A percentile compares a stretch with the other conserved stretches of the same genome.
Conservation (phyloP, 2,888 invertebrate species). For the Smittia aterrima region DNA sequence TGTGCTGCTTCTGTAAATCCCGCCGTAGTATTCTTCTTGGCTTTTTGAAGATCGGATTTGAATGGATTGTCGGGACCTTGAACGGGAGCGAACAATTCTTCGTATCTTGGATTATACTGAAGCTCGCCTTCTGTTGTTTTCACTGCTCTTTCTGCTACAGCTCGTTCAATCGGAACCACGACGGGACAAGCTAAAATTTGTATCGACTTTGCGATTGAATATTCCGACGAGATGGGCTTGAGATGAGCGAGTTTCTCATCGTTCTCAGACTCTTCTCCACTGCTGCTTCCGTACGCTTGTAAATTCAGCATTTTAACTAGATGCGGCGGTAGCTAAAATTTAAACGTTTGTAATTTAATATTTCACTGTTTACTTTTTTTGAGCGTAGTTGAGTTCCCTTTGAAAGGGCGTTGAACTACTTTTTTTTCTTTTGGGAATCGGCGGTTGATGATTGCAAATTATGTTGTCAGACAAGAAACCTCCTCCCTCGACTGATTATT, state of each 20-base stretch:
- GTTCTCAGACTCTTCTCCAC: conserved; percentile 54
- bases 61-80: conserved; percentile 93
- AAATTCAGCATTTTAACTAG: conserved; percentile 65
- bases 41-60: conserved; percentile 83
- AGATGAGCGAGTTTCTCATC: conserved; percentile 56
- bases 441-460: no score
- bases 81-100: conserved; percentile 89
- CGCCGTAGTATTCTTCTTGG: conserved; percentile 85
- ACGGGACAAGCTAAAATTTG: conserved; percentile 79
- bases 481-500: no score
- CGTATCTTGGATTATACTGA: conserved; percentile 87
- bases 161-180: conserved; percentile 73
- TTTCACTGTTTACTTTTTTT: no score
- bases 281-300: conserved; percentile 71
- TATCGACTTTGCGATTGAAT: conserved; percentile 63
- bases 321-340: background rate
- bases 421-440: no score
- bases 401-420: no score
- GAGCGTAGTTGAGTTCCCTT: no score
- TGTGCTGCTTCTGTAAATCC: conserved; percentile 95
- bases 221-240: conserved; percentile 59
- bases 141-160: conserved; percentile 58
- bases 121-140: conserved; percentile 81
- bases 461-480: no score
- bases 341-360: background rate